Evolutionary conservation across 2,888 invertebrate genomes (phyloP), one percentile per base, ranked within the genome.

Genomic region (Hemaris fuciformis): DNA sequence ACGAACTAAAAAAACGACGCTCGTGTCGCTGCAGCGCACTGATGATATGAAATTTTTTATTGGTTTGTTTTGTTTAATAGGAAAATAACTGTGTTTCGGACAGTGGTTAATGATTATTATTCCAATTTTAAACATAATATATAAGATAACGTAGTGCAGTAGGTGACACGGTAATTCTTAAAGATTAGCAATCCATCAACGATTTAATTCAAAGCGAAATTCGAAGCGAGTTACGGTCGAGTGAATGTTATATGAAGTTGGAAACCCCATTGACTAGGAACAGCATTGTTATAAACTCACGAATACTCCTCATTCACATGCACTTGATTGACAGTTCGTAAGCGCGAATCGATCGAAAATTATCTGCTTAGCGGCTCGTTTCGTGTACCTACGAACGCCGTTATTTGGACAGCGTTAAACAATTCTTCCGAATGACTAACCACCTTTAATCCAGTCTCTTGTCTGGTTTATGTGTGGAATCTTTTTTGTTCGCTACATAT

Each of bases 321-420:
- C 80, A 82, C 78, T 82, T 89, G 89, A 90, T 86, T 87, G 90
- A 89, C 86, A 85, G 88, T 76, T 84, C 81, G 81, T 74, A 86
- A 82, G 77, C 76, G 80, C 74, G 76, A 75, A 71, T 81, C 80
- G 83, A 86, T 87, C 79, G 80, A 74, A 87, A 90, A 88, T 91
- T 88, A 91, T 92, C 87, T 91, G 90, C 89, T 91, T 90, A 91
- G 85, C 85, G 81, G 82, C 82, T 88, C 85, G 84, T 85, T 87
- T 86, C 75, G 82, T 72, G 79, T 79, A 74, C n/a, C n/a, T n/a
- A n/a, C 78, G 76, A 81, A 81, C 81, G 82, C 85, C 88, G 88
- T 84, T 91, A 85, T 91, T 91, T 91, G 89, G 89, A 80, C 85
- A 90, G 91, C 86, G 91, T 88, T 90, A 91, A 91, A 89, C 87